A percentile compares a stretch with the other conserved stretches of the same genome.
phyloP scores from a whole-genome alignment of 2,888 invertebrate species.

The Yponomeuta malinellus region DNA sequence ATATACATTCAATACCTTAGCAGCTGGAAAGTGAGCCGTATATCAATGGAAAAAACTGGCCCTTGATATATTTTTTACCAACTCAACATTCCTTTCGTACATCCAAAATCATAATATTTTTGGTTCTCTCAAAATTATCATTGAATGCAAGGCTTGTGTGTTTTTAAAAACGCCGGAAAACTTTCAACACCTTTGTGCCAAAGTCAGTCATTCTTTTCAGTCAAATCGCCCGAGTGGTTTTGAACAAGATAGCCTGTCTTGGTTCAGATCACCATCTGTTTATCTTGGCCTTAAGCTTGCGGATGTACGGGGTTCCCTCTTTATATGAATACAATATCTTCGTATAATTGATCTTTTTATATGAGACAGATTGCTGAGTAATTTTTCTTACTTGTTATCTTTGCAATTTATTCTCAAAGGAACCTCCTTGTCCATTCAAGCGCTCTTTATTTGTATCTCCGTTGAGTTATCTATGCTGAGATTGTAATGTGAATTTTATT shows the following conservation, averaged over 20 bases:
- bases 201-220: neutral
- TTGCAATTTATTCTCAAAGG: neutral
- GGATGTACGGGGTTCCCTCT: neutral
- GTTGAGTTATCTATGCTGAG: neutral
- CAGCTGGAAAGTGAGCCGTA: no score
- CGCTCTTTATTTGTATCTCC: neutral
- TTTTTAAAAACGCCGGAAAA: neutral
- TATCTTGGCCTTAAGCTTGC: neutral
- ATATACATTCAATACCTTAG: no score
- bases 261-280: neutral
- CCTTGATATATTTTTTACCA: no score
- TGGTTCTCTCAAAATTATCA: no score
- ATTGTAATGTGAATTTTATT: neutral
- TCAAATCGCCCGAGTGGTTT: neutral
- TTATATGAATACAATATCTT: neutral
- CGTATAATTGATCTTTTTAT: neutral
- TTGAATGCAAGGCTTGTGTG: no score
- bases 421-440: neutral
- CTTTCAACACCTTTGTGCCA: neutral
- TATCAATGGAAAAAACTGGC: no score
- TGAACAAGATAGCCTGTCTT: neutral
- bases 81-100: no score
- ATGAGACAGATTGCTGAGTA: neutral
- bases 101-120: no score
- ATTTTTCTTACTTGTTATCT: constrained; percentile 3